These are phyloP conservation scores for Bombyx mori DNA, from an alignment of 1,140 invertebrate genomes.

Conservation along the genomic window ASM3026992v2 NC_085116.1:4068001-4068500, in stretches of 20 bases:
- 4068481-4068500: too few relatives aligned
- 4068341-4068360: too few relatives aligned
- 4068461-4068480: too few relatives aligned
- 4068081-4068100: background rate
- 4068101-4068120: conserved; percentile 1
- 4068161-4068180: background rate
- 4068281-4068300: too few relatives aligned
- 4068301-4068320: too few relatives aligned
- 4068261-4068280: background rate
- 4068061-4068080: background rate
- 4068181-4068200: conserved; percentile 24
- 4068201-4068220: conserved; percentile 14
- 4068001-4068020: background rate
- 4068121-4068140: background rate
- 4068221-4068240: conserved; percentile 23
- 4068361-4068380: too few relatives aligned
- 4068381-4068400: too few relatives aligned
- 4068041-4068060: background rate
- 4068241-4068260: conserved; percentile 27
- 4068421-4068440: too few relatives aligned
- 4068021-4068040: background rate
- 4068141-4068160: background rate
- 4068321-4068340: too few relatives aligned
- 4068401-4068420: too few relatives aligned
- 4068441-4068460: too few relatives aligned